Percentiles rank a stretch among this genome's conserved stretches.
phyloP scores from a whole-genome alignment of 2,797 vertebrate genomes.

The Heliangelus exortis region DNA sequence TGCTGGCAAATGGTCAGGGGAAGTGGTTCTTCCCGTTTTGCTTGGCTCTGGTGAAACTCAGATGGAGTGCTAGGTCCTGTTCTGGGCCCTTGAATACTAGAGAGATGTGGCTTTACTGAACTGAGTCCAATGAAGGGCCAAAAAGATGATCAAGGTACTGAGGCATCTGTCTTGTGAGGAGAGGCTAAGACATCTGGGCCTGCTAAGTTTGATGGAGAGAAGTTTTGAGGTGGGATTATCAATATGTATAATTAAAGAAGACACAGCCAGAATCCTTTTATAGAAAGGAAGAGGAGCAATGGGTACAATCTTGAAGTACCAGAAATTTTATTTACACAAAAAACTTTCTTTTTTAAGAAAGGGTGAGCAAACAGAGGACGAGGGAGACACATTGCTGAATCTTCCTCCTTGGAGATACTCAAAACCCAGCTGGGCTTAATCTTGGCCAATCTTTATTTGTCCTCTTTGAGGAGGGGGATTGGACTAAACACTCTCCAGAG shows the following conservation, averaged over 20 bases:
- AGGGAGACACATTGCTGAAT: neutral
- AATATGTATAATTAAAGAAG: rapidly evolving
- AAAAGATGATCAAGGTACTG: neutral
- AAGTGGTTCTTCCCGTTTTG: neutral
- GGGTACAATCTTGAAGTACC: neutral
- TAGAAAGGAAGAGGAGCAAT: neutral
- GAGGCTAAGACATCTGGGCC: neutral
- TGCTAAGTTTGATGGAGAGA: neutral
- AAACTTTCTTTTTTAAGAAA: neutral
- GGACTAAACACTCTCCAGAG: neutral
- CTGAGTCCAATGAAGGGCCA: neutral
- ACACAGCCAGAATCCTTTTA: neutral
- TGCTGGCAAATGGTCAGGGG: neutral
- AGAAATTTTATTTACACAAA: neutral
- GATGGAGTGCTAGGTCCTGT: neutral
- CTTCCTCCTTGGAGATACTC: neutral
- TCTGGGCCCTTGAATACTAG: neutral
- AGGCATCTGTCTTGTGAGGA: neutral
- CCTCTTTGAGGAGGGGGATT: too few relatives aligned
- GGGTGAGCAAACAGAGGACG: neutral
- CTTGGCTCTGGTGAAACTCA: neutral
- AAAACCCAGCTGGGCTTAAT: too few relatives aligned
- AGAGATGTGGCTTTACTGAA: neutral
- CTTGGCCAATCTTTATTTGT: too few relatives aligned
- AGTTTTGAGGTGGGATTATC: neutral